Evolutionary conservation across 2,888 invertebrate species (phyloP).

Genomic region (Dryobotodes eremita): DNA sequence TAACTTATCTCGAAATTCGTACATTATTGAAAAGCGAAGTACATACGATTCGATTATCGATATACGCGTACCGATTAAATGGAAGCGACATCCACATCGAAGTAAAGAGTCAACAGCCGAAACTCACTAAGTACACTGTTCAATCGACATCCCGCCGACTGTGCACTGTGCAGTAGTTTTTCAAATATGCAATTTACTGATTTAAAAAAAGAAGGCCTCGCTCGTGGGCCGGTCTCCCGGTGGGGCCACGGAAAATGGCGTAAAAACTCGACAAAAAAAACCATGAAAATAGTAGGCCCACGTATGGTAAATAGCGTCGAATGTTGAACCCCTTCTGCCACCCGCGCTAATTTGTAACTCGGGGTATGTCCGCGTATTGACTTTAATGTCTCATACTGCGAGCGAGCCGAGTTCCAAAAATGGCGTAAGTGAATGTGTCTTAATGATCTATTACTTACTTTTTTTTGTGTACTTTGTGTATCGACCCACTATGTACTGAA

Average conservation of each 20-base stretch:
- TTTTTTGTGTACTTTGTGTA: neutral
- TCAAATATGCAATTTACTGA: slow-evolving; percentile 91
- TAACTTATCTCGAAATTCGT: neutral
- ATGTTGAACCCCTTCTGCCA: slow-evolving; percentile 69
- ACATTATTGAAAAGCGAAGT: slow-evolving; percentile 1
- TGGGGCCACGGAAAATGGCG: slow-evolving; percentile 85
- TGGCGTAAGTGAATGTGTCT: slow-evolving; percentile 15
- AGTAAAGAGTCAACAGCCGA: slow-evolving; percentile 61
- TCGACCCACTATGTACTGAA: neutral
- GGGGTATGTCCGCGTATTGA: slow-evolving; percentile 68
- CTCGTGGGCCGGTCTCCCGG: slow-evolving; percentile 78
- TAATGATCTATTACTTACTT: slow-evolving; percentile 11
- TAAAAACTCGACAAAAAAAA: slow-evolving; percentile 83
- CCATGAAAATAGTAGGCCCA: slow-evolving; percentile 84
- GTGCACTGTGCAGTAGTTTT: slow-evolving; percentile 83
- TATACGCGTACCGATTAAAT: slow-evolving; percentile 22
- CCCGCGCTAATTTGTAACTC: slow-evolving; percentile 79
- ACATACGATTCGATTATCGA: slow-evolving; percentile 22
- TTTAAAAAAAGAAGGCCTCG: slow-evolving; percentile 84
- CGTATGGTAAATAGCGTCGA: slow-evolving; percentile 87
- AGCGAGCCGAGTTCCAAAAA: slow-evolving; percentile 7
- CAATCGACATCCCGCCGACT: slow-evolving; percentile 71
- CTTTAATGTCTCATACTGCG: slow-evolving; percentile 62
- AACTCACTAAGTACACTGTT: slow-evolving; percentile 67
- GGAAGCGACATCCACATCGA: slow-evolving; percentile 38